Evolutionary conservation across 1,140 invertebrate genomes (phyloP), one percentile per base, ranked within the genome.

Genomic region (Propsilocerus akamusi): DNA sequence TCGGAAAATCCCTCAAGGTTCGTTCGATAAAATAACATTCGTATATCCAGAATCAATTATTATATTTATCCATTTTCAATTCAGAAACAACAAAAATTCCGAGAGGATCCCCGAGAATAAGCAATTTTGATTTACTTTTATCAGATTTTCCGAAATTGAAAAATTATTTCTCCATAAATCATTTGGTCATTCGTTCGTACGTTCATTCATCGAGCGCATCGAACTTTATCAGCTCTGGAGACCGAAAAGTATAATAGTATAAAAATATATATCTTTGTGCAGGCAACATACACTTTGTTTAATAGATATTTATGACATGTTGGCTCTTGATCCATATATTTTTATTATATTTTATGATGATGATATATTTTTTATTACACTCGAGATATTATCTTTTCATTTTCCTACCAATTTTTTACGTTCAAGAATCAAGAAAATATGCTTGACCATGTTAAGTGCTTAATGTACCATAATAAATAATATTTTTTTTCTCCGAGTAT

Each of bases 341-440:
- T 41, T 41, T 41, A 41, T 41, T 41, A 41, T 41, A 41, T 41
- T 41, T 41, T 41, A 41, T 41, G 34, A 41, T 41, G 34, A 41
- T 41, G 34, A 41, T 41, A 41, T 41, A 41, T 41, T 41, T 41
- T 41, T 41, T 41, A 41, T 41, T 41, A 41, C 17, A 41, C n/a
- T 2, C 10, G 28, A 30, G 28, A 30, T 30, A 30, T 30, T 30
- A 30, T 30, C 28, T 30, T n/a, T 30, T 30, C 28, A 30, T 30
- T 30, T 30, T 30, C n/a, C 28, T 30, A n/a, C 28, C 28, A 30
- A 12, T n/a, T 30, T 12, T 30, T 12, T 12, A 30, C 28, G 14
- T 30, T 30, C 28, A 30, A 30, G 10, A 30, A n/a, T 30, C 28
- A 30, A 12, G 28, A 41, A 41, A 41, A 41, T 41, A 41, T 41